Base-by-base conservation (phyloP, 2,113 vertebrate genomes). In the Heliornis fulica region DNA sequence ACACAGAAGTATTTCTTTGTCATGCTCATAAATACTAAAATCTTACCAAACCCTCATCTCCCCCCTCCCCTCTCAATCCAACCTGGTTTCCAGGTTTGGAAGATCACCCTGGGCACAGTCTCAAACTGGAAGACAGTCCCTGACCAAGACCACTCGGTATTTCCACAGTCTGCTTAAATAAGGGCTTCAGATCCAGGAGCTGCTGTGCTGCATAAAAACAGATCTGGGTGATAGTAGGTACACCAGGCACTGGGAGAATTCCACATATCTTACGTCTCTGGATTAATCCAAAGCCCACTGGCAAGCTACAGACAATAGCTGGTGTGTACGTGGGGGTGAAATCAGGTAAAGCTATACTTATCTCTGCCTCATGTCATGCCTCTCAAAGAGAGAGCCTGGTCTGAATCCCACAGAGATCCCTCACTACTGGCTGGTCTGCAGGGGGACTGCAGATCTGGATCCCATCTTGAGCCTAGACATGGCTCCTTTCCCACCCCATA, bases 241-340 rank as follows among this genome's bases (percentile, higher is more conserved):
- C 4, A 1, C 12, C n/a, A 81, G 68, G 36, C 45, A 57, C 31
- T 6, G 21, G 56, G 20, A 43, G 10, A 22, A 1, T 1, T 48
- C 4, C 6, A 25, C 5, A 5, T 51, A 45, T 38, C 51, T 75
- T 12, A 56, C 32, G 40, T 3, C 8, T 57, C 36, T 25, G 34
- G 28, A 6, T 57, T 69, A 59, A 65, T 26, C 34, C 40, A 83
- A 83, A 83, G 25, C 54, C 28, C 41, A 22, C 19, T 13, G 41
- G 61, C 14, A 29, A 88, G 43, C 43, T 25, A 28, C 29, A 87
- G 56, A 25, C 29, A 20, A 61, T 8, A 69, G 20, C 48, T 43
- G 54, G 25, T 9, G 21, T 14, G 11, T 5, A 5, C 0, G 1
- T 1, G 7, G 32, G 20, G 41, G 25, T 54, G 43, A 89, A 75